Conservation (phyloP, 2,888 invertebrate species). For the Drosophila infuscata region DNA sequence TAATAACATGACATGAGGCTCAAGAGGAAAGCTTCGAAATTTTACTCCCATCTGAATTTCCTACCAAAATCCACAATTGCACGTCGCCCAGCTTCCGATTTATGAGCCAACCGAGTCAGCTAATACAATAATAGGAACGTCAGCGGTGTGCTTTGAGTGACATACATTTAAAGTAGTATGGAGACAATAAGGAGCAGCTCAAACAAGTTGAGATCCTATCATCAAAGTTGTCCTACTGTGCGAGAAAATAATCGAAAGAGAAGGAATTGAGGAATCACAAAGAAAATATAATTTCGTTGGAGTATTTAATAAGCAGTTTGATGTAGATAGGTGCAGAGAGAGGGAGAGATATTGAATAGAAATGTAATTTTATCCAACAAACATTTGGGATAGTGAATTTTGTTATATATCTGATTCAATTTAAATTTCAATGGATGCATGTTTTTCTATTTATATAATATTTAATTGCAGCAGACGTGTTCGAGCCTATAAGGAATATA, state of each 20-base stretch:
- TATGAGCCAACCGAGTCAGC: slow-evolving; percentile 8
- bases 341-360: neutral
- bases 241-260: neutral
- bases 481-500: neutral
- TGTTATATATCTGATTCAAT: neutral
- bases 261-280: neutral
- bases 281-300: neutral
- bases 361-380: neutral
- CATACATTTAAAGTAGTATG: slow-evolving; percentile 3
- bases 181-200: slow-evolving; percentile 1
- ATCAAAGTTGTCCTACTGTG: neutral
- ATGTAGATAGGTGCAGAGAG: neutral
- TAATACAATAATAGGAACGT: slow-evolving; percentile 37
- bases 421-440: neutral
- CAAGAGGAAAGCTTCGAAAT: neutral
- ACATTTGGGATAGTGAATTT: neutral
- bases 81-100: slow-evolving; percentile 16
- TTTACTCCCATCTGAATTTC: neutral
- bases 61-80: neutral
- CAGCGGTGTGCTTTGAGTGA: slow-evolving; percentile 7
- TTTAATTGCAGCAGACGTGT: neutral
- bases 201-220: slow-evolving; percentile 12
- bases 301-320: neutral
- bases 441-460: neutral
- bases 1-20: neutral